phyloP scores from a whole-genome alignment of 2,797 vertebrate genomes.

The Eulemur coronatus region DNA sequence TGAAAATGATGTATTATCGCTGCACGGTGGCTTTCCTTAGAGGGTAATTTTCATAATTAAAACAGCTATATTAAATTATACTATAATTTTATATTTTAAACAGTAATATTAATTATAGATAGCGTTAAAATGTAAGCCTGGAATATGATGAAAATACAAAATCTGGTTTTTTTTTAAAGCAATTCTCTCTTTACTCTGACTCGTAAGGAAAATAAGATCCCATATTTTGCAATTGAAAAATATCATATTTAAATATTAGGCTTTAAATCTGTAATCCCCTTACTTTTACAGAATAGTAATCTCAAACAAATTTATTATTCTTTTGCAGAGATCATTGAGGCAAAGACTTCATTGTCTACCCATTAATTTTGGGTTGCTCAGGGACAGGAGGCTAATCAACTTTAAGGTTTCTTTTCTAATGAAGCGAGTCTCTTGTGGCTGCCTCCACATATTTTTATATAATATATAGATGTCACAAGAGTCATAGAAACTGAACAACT shows the following conservation, averaged over 20 bases:
- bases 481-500: background rate
- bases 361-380: background rate
- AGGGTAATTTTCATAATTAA: background rate
- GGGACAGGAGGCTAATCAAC: background rate
- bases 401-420: background rate
- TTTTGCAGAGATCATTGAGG: background rate
- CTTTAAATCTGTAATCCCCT: slow-evolving; percentile 28
- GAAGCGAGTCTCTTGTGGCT: background rate
- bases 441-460: background rate
- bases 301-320: background rate
- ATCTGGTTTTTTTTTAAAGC: background rate
- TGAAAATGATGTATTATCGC: background rate
- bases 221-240: background rate
- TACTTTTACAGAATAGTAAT: slow-evolving; percentile 12
- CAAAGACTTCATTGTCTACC: background rate
- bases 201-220: background rate
- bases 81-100: background rate
- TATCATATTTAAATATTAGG: background rate
- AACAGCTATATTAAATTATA: background rate
- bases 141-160: background rate
- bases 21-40: background rate
- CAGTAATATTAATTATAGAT: background rate
- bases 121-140: background rate
- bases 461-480: background rate
- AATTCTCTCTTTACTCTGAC: background rate